These are phyloP conservation scores for Actenoides hombroni DNA, from an alignment of 2,113 vertebrate genomes.

Conservation along the genomic window DNA sequence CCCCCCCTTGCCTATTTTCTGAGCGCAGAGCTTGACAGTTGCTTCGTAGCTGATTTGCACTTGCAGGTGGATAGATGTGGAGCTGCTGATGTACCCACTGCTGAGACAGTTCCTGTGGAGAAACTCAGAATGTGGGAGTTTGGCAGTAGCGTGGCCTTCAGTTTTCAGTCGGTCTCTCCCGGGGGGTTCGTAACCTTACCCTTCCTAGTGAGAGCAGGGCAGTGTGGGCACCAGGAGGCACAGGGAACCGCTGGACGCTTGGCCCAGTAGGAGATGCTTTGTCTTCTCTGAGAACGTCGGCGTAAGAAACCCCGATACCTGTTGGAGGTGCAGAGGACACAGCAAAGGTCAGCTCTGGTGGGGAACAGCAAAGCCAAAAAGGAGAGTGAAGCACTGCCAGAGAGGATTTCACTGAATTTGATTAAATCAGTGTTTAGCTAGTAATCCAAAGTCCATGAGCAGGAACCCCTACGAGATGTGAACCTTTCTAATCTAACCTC, in stretches of 20 bases:
- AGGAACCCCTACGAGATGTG: rapidly evolving
- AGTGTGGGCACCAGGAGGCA: not conserved
- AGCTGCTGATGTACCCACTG: not conserved
- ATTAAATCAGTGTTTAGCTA: not conserved
- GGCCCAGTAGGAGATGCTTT: not conserved
- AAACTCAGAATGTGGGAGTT: not conserved
- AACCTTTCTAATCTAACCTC: not conserved
- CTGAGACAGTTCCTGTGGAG: not conserved
- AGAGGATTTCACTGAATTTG: not conserved
- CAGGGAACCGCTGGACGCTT: not conserved
- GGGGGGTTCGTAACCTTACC: not conserved
- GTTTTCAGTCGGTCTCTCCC: not conserved
- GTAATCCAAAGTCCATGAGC: not conserved
- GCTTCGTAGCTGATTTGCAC: not conserved
- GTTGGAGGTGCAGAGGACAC: not conserved
- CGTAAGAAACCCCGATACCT: not conserved
- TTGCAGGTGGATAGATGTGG: not conserved
- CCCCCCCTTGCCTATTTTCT: not conserved
- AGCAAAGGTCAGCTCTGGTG: not conserved
- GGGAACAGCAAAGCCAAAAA: not conserved
- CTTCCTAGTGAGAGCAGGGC: not conserved
- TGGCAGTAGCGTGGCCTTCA: not conserved
- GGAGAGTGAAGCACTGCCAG: not conserved
- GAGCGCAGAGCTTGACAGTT: not conserved
- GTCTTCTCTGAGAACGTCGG: not conserved